phyloP scores from a whole-genome alignment of 2,113 vertebrate genomes.

The Boulengeromyrus knoepffleri region DNA sequence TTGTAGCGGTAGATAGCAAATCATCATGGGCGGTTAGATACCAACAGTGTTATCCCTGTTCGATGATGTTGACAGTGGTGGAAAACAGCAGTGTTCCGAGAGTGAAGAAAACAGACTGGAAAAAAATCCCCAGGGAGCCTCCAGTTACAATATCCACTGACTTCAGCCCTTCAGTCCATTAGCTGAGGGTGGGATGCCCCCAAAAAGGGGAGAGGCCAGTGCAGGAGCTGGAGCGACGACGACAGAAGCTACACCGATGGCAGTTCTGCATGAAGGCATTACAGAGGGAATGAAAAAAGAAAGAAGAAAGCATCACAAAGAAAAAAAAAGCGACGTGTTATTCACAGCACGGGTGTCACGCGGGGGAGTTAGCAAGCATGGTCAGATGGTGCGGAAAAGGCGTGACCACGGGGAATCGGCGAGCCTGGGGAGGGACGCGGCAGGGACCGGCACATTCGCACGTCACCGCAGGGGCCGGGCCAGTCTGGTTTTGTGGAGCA shows the following conservation, averaged over 20 bases:
- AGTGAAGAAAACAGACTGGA: not conserved
- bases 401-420: constrained; percentile 5
- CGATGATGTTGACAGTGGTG: not conserved
- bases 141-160: not conserved
- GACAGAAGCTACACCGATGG: not conserved
- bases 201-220: not conserved
- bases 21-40: not conserved
- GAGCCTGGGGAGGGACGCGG: not conserved
- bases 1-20: not conserved
- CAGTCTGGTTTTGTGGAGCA: not conserved
- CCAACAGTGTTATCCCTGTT: not conserved
- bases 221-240: not conserved
- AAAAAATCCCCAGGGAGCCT: not conserved
- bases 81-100: not conserved
- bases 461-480: not conserved
- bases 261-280: not conserved
- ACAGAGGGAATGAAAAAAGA: not conserved
- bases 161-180: not conserved
- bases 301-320: not conserved
- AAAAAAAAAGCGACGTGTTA: not conserved
- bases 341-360: constrained; percentile 8
- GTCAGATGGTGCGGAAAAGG: constrained; percentile 11
- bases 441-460: not conserved
- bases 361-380: constrained; percentile 11
- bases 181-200: not conserved